Percentiles rank a stretch among this genome's conserved stretches.
Conservation (phyloP, 2,113 vertebrate species). For the Leucosticte australis region DNA sequence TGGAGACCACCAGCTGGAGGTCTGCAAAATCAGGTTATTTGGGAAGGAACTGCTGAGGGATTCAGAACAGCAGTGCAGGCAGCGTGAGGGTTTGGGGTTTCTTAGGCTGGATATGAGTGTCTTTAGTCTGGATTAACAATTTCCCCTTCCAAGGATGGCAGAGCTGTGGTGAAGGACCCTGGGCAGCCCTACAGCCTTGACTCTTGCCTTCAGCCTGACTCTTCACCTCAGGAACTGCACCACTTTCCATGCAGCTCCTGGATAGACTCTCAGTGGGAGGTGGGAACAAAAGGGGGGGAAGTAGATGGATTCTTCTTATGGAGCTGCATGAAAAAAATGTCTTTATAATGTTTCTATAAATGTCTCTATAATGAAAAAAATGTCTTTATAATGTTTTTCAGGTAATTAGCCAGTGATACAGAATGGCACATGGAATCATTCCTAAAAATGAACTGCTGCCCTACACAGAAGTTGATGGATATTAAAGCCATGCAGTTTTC, state of each 20-base stretch:
- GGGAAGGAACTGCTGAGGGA: background rate
- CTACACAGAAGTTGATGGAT: background rate
- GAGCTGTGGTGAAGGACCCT: background rate
- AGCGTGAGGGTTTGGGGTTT: fast-evolving
- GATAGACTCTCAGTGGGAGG: background rate
- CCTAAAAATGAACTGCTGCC: background rate
- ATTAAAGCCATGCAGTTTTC: background rate
- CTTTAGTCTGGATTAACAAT: background rate
- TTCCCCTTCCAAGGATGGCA: background rate
- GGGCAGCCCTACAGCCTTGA: background rate
- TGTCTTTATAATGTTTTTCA: background rate
- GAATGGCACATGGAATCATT: background rate
- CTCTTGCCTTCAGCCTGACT: background rate
- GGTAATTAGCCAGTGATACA: background rate
- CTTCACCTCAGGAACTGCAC: background rate
- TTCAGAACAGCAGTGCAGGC: background rate
- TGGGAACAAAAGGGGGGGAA: fast-evolving
- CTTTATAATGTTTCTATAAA: background rate
- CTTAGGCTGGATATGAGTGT: background rate
- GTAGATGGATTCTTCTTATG: background rate
- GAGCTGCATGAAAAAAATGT: background rate
- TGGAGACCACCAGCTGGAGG: background rate
- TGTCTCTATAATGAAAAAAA: background rate
- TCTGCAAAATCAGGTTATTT: background rate
- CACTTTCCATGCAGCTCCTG: background rate